These are phyloP conservation scores for Synanthedon myopaeformis DNA, from an alignment of 2,888 invertebrate species.

Conservation along the genomic window DNA sequence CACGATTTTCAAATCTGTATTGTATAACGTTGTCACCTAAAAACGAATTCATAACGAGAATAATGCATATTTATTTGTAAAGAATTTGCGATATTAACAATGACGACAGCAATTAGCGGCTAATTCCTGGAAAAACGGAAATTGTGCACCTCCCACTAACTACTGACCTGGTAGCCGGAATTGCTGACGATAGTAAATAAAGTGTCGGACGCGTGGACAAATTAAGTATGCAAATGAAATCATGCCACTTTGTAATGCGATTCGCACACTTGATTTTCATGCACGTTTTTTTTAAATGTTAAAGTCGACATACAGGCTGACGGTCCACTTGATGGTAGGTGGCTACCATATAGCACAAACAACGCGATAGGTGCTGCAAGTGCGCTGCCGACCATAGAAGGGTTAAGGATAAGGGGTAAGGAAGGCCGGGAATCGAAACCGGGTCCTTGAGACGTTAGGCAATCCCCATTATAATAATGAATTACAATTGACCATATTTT, in stretches of 20 bases:
- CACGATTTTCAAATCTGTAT: neutral
- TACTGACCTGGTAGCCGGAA: conserved; percentile 20
- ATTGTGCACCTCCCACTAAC: conserved; percentile 5
- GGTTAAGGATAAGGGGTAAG: too few relatives aligned
- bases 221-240: conserved; percentile 31
- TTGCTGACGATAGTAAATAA: conserved; percentile 32
- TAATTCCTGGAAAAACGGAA: conserved; percentile 42
- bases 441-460: too few relatives aligned
- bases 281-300: too few relatives aligned
- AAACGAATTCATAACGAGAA: neutral
- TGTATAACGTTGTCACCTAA: neutral
- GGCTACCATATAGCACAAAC: too few relatives aligned
- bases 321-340: too few relatives aligned
- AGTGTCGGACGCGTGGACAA: conserved; percentile 18
- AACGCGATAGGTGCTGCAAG: too few relatives aligned
- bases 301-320: too few relatives aligned
- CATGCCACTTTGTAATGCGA: conserved; percentile 27
- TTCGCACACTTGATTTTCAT: conserved; percentile 1
- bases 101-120: neutral
- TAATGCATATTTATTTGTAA: neutral
- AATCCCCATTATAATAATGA: too few relatives aligned
- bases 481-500: too few relatives aligned
- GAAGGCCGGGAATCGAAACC: too few relatives aligned
- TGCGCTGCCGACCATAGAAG: too few relatives aligned
- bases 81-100: neutral